Conservation (phyloP, 2,888 invertebrate species). For the Idaea dimidiata region DNA sequence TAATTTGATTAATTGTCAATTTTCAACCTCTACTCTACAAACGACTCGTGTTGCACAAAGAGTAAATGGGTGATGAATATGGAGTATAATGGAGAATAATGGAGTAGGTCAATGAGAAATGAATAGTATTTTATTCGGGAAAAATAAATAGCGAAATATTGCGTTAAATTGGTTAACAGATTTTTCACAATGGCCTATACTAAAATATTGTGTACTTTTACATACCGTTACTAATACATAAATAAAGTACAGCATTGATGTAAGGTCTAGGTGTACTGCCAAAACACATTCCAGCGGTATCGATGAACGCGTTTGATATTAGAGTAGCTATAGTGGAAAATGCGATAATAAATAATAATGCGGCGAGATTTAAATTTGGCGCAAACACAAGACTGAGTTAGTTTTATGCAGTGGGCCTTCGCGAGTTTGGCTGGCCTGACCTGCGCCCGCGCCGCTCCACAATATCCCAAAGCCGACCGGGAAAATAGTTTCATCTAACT, state of each 20-base stretch:
- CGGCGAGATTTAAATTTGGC: constrained; percentile 52
- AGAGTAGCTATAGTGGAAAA: constrained; percentile 53
- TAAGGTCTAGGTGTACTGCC: constrained; percentile 38
- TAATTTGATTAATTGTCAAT: too few species aligned
- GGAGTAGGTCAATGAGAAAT: not conserved
- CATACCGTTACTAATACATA: constrained; percentile 5
- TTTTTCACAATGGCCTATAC: not conserved
- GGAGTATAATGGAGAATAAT: too few species aligned
- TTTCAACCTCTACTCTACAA: too few species aligned
- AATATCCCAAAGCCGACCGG: constrained; percentile 14
- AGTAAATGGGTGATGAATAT: too few species aligned
- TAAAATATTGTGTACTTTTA: not conserved
- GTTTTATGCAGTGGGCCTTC: constrained; percentile 46
- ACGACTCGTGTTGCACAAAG: too few species aligned
- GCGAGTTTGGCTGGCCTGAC: constrained; percentile 33
- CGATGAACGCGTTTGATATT: constrained; percentile 50
- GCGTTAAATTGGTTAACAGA: not conserved
- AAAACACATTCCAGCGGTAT: constrained; percentile 51
- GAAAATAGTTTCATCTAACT: not conserved
- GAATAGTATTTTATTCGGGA: not conserved
- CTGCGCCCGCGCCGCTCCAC: constrained; percentile 31
- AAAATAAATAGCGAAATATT: not conserved
- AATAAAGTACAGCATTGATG: constrained; percentile 12
- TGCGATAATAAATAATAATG: constrained; percentile 71
- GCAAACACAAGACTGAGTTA: constrained; percentile 29